phyloP scores from a whole-genome alignment of 2,888 invertebrate species.

The Oxycera nigricornis region DNA sequence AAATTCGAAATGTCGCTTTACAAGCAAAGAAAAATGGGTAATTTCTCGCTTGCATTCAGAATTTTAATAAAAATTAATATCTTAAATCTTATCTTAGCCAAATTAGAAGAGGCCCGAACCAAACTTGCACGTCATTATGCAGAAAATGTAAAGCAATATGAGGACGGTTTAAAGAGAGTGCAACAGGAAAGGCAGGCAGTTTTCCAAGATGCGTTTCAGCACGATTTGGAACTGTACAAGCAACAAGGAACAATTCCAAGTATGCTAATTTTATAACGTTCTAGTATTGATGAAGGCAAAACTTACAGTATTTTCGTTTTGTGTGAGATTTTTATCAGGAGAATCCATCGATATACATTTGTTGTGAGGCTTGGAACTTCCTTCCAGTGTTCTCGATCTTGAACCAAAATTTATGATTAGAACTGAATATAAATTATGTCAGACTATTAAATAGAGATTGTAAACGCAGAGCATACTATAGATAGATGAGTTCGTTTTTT shows the following conservation, averaged over 20 bases:
- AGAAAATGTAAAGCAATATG: slow-evolving; percentile 65
- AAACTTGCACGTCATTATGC: slow-evolving; percentile 67
- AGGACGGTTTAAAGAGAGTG: slow-evolving; percentile 65
- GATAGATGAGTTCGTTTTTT: no score
- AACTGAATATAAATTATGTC: slow-evolving; percentile 14
- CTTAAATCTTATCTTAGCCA: slow-evolving; percentile 52
- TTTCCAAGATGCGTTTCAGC: slow-evolving; percentile 74
- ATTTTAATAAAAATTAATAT: slow-evolving; percentile 11
- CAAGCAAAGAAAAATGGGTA: slow-evolving; percentile 71
- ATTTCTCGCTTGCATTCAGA: slow-evolving; percentile 26
- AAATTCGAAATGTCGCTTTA: slow-evolving; percentile 69
- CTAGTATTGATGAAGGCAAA: background rate
- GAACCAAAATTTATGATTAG: slow-evolving; percentile 16
- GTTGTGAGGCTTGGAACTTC: background rate
- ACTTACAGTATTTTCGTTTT: slow-evolving; percentile 24
- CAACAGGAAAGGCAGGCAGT: slow-evolving; percentile 72
- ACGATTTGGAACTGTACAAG: slow-evolving; percentile 71
- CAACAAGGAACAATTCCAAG: slow-evolving; percentile 69
- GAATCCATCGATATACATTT: slow-evolving; percentile 29
- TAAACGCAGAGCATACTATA: slow-evolving; percentile 17
- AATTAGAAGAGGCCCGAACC: slow-evolving; percentile 61
- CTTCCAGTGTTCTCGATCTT: background rate
- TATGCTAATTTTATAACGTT: slow-evolving; percentile 51
- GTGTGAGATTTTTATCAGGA: slow-evolving; percentile 5
- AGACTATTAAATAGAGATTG: slow-evolving; percentile 2